These are phyloP conservation scores for Lasioglossum figueresi DNA, from an alignment of 2,888 invertebrate species.

Conservation along the genomic window DNA sequence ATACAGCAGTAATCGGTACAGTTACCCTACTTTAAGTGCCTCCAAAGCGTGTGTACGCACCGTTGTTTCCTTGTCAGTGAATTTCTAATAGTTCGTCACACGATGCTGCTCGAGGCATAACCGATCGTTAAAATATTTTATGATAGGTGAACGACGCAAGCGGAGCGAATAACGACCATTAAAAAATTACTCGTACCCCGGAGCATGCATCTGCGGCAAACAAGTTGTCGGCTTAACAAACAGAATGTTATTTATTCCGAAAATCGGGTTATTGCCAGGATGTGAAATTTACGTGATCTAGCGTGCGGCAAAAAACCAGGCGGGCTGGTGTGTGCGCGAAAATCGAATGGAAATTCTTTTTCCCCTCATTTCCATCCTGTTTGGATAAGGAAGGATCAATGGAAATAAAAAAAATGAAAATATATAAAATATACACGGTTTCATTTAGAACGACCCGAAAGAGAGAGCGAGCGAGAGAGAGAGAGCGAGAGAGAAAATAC, in stretches of 20 bases:
- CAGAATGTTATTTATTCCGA: slow-evolving; percentile 55
- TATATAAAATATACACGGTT: slow-evolving; percentile 10
- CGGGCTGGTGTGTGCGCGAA: slow-evolving; percentile 23
- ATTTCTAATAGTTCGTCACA: not conserved
- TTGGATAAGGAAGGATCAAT: slow-evolving; percentile 17
- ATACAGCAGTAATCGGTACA: too few relatives aligned
- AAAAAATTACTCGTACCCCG: slow-evolving; percentile 45
- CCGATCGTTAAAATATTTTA: slow-evolving; percentile 9
- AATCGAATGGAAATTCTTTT: slow-evolving; percentile 42
- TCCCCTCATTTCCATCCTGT: slow-evolving; percentile 17
- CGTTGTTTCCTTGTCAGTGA: not conserved
- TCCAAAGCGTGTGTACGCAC: too few relatives aligned
- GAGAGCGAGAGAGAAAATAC: not conserved
- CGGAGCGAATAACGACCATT: slow-evolving; percentile 23
- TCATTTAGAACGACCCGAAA: slow-evolving; percentile 25
- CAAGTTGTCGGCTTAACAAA: slow-evolving; percentile 55
- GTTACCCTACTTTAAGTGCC: not conserved
- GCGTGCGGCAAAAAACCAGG: slow-evolving; percentile 30
- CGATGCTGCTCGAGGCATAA: not conserved
- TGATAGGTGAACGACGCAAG: not conserved
- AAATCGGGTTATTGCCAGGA: slow-evolving; percentile 57
- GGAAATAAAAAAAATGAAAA: not conserved
- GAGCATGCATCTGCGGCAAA: slow-evolving; percentile 40
- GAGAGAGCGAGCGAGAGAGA: not conserved
- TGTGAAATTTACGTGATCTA: slow-evolving; percentile 48